Conservation (phyloP, 2,797 vertebrate species). For the Typhlichthys eigenmanni region DNA sequence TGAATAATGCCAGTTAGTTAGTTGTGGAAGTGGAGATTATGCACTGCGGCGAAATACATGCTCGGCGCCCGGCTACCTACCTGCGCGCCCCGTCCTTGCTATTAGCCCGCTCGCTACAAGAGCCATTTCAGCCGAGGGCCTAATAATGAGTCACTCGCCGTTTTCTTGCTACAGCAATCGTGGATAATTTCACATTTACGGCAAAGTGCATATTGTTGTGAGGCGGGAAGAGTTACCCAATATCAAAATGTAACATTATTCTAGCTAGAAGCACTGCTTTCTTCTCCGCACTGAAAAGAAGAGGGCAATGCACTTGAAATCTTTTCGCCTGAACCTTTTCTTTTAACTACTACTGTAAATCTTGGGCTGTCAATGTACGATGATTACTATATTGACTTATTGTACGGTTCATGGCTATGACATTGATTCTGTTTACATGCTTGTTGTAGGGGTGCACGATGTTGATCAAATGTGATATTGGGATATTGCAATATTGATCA, state of each 20-base stretch:
- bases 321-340: too few species aligned
- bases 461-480: too few species aligned
- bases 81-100: conserved; percentile 19
- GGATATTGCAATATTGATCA: too few species aligned
- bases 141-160: conserved; percentile 20
- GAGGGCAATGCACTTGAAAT: neutral
- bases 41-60: conserved; percentile 14
- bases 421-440: too few species aligned
- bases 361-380: too few species aligned
- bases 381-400: too few species aligned
- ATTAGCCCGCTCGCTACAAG: conserved; percentile 17
- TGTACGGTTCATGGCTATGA: too few species aligned
- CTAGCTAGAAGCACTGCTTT: too few species aligned
- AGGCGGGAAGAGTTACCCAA: neutral
- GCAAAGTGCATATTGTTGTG: conserved; percentile 20
- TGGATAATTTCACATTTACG: conserved; percentile 26
- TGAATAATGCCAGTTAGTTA: conserved; percentile 29
- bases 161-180: neutral
- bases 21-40: conserved; percentile 32
- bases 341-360: too few species aligned
- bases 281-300: neutral
- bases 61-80: conserved; percentile 25
- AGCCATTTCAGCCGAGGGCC: conserved; percentile 13
- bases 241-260: too few species aligned
- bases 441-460: too few species aligned